These are phyloP conservation scores for Hybognathus amarus DNA, from an alignment of 2,797 vertebrate genomes.

Conservation along the genomic window DNA sequence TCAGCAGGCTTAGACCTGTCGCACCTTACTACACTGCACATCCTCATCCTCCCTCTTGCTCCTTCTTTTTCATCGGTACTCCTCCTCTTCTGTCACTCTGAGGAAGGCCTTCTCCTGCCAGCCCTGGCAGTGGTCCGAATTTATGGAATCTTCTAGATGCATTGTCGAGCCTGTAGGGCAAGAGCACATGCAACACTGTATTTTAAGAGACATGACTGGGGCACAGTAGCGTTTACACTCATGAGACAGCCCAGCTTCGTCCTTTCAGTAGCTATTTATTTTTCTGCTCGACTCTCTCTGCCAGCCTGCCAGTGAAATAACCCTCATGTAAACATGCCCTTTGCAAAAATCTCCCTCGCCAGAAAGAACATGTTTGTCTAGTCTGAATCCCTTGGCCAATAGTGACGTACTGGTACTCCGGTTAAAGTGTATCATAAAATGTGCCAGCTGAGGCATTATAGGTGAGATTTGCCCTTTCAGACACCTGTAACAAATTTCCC, in stretches of 20 bases:
- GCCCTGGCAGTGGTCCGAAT: constrained; percentile 3
- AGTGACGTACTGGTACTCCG: constrained; percentile 28
- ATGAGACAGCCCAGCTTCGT: constrained; percentile 14
- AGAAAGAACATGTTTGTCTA: constrained; percentile 31
- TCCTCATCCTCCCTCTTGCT: constrained; percentile 15
- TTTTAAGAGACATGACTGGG: constrained; percentile 33
- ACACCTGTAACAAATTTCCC: constrained; percentile 3
- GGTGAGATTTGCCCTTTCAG: constrained; percentile 32
- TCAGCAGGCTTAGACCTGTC: constrained; percentile 51
- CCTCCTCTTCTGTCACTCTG: constrained; percentile 13
- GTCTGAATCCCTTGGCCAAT: constrained; percentile 41
- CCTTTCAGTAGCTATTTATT: constrained; percentile 8
- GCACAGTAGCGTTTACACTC: not conserved
- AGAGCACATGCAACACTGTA: constrained; percentile 17
- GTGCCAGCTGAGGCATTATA: constrained; percentile 42
- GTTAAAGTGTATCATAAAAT: constrained; percentile 34
- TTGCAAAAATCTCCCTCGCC: constrained; percentile 18
- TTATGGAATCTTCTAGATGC: constrained; percentile 20
- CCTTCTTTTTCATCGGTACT: not conserved
- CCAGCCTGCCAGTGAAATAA: constrained; percentile 29
- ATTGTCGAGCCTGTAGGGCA: not conserved
- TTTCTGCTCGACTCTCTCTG: constrained; percentile 34
- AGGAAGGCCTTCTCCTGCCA: not conserved
- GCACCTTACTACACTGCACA: constrained; percentile 33
- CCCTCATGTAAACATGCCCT: constrained; percentile 19